Evolutionary conservation across 53 echinoderm and acorn worm species (phyloP), one percentile per base, ranked within the genome.

Genomic region (Holothuria scabra): DNA sequence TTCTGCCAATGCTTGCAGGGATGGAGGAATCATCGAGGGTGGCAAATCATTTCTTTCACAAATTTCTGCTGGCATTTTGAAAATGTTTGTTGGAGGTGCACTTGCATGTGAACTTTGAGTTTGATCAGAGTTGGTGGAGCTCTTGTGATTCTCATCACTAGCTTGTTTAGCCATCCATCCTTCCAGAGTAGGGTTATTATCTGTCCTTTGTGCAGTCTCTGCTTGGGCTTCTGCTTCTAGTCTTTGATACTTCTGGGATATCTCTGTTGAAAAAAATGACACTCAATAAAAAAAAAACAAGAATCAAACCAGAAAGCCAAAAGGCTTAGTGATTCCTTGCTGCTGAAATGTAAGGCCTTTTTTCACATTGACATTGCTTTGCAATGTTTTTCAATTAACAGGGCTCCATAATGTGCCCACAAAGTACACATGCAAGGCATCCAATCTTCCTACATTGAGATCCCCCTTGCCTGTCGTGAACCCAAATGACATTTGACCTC

Each of bases 1-100:
- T 28, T 81, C 56, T 66, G 58, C 23, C 12, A 93, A 76, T 37
- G 75, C 84, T 22, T 91, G 80, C 2, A 74, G 34, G 65, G 93
- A 34, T 66, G 95, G 95, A 57, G 93, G 95, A 41, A 93, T 81
- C 48, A 95, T 31, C 8, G 95, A 95, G 28, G 95, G 93, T 80
- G 95, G 95, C 84, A 95, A 91, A 82, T 91, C 86, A 10, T 83
- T 89, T 28, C 93, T 85, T 44, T 84, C 80, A 65, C 86, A 89
- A 9, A 95, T 67, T 67, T 70, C 89, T 64, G 83, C 76, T 34
- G 95, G 95, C 28, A 95, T 85, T 30, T 63, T 86, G 68, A 52
- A 88, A 49, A 55, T 68, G 12, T 80, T 35, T 13, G 59, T 29
- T 65, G 22, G 80, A 87, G 76, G 83, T 59, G 69, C 75, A 79